Conservation (phyloP, 2,797 vertebrate species). For the Pterois miles region DNA sequence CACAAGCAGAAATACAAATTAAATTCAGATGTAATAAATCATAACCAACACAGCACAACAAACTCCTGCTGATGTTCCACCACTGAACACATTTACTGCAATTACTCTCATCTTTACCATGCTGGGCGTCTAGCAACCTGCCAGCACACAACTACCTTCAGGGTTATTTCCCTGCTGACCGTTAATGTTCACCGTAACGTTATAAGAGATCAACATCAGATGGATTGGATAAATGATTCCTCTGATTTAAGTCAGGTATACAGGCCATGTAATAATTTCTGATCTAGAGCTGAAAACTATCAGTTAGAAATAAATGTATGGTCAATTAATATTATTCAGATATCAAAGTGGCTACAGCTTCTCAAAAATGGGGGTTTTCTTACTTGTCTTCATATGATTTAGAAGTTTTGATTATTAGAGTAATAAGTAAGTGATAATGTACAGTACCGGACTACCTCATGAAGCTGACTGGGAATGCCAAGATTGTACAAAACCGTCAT, state of each 20-base stretch:
- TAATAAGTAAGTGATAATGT: background rate
- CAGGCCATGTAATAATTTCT: background rate
- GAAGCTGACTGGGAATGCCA: no score
- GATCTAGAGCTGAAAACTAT: background rate
- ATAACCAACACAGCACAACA: background rate
- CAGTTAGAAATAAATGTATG: background rate
- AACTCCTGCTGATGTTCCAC: background rate
- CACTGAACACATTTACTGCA: background rate
- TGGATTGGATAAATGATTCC: background rate
- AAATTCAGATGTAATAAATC: background rate
- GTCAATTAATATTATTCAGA: background rate
- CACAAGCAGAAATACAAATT: background rate
- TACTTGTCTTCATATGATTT: background rate
- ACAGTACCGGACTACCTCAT: no score
- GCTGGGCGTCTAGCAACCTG: conserved; percentile 1
- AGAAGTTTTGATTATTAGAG: background rate
- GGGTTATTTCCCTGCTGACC: conserved; percentile 12
- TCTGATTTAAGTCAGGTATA: background rate
- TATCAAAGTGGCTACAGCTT: background rate
- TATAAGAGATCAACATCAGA: background rate
- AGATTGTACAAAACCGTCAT: no score
- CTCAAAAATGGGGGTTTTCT: background rate
- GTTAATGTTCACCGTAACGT: background rate
- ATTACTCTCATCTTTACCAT: background rate
- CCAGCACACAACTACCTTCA: background rate